Evolutionary conservation across 2,888 invertebrate species (phyloP).

Genomic region (Tortrix viridana): DNA sequence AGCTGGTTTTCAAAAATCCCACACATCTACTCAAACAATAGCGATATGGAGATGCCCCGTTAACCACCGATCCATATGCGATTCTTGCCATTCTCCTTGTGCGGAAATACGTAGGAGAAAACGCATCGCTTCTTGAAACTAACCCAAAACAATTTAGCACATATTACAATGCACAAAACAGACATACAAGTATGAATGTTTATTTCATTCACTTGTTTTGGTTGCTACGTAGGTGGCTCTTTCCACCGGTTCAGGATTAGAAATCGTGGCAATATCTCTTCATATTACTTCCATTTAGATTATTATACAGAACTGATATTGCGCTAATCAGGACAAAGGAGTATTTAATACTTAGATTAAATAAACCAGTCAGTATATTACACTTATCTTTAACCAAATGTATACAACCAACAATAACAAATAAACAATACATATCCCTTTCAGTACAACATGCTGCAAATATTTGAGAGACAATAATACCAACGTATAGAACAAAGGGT

Average conservation of each 20-base stretch:
- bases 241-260: slow-evolving; percentile 14
- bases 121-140: background rate
- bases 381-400: slow-evolving; percentile 1
- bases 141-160: background rate
- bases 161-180: background rate
- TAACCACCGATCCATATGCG: slow-evolving; percentile 4
- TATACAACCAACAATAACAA: slow-evolving; percentile 41
- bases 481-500: slow-evolving; percentile 74
- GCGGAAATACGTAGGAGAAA: slow-evolving; percentile 16
- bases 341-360: slow-evolving; percentile 1
- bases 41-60: slow-evolving; percentile 4
- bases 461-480: slow-evolving; percentile 73
- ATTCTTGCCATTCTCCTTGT: slow-evolving; percentile 1
- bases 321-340: slow-evolving; percentile 3
- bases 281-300: background rate
- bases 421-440: slow-evolving; percentile 55
- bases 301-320: background rate
- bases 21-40: slow-evolving; percentile 17
- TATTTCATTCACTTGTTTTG: slow-evolving; percentile 11
- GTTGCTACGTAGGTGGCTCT: slow-evolving; percentile 17
- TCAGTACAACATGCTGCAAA: slow-evolving; percentile 56
- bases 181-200: background rate
- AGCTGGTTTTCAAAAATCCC: background rate
- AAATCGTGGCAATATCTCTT: slow-evolving; percentile 19
- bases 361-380: no score